Conservation (phyloP, 2,113 vertebrate species). For the Corythoichthys haematopterus region DNA sequence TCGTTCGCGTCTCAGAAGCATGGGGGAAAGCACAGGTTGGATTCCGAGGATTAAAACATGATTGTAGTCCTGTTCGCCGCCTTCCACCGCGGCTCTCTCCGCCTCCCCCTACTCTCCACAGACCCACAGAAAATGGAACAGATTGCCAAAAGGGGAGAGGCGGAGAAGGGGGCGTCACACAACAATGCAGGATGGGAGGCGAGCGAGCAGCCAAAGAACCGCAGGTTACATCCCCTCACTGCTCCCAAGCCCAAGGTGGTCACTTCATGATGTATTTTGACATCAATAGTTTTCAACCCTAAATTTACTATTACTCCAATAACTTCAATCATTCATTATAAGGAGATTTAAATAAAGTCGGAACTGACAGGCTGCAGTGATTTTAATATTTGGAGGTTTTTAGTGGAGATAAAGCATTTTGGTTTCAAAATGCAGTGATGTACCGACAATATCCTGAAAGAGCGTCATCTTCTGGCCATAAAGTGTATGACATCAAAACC, state of each 20-base stretch:
- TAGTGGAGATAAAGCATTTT: slow-evolving; percentile 33
- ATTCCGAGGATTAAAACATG: slow-evolving; percentile 50
- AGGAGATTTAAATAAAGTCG: neutral
- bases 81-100: slow-evolving; percentile 60
- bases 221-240: slow-evolving; percentile 59
- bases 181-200: slow-evolving; percentile 57
- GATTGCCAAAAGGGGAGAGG: slow-evolving; percentile 53
- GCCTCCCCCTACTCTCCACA: slow-evolving; percentile 62
- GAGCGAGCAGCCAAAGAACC: slow-evolving; percentile 47
- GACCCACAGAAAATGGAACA: slow-evolving; percentile 61
- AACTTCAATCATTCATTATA: neutral
- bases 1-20: neutral
- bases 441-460: slow-evolving; percentile 51
- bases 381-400: neutral
- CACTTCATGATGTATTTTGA: slow-evolving; percentile 59
- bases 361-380: neutral
- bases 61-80: slow-evolving; percentile 37
- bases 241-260: slow-evolving; percentile 15
- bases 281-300: neutral
- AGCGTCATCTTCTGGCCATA: slow-evolving; percentile 70
- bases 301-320: neutral
- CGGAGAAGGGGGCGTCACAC: slow-evolving; percentile 20
- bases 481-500: neutral
- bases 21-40: slow-evolving; percentile 54
- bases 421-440: slow-evolving; percentile 22